phyloP scores from a whole-genome alignment of 2,797 vertebrate genomes.

The Enteromius argenteus region DNA sequence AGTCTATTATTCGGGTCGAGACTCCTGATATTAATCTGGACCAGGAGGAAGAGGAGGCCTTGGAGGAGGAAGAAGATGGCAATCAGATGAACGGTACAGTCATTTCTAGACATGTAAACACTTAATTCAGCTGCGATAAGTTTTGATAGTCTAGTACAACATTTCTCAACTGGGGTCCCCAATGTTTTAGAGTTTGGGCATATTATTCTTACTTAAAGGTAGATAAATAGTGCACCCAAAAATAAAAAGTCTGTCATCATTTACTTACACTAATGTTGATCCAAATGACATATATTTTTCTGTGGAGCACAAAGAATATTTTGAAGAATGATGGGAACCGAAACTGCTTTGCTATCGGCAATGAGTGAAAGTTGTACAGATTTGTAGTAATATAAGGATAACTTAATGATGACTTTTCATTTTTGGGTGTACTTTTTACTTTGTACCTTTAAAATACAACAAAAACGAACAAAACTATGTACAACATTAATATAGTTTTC shows the following conservation, averaged over 20 bases:
- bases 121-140: not conserved
- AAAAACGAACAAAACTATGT: not conserved
- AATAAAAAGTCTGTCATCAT: not conserved
- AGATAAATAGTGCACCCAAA: not conserved
- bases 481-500: not conserved
- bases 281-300: not conserved
- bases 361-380: not conserved
- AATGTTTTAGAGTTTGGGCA: not conserved
- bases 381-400: not conserved
- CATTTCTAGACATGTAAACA: not conserved
- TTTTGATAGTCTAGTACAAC: not conserved
- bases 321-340: not conserved
- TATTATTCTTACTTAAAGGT: not conserved
- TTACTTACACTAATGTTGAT: not conserved
- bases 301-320: not conserved
- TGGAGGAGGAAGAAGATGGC: constrained; percentile 78
- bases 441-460: not conserved
- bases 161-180: no score
- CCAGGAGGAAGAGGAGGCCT: constrained; percentile 88
- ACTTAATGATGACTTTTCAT: not conserved
- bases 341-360: not conserved
- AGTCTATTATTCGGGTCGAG: constrained; percentile 97
- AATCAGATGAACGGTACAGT: constrained; percentile 76
- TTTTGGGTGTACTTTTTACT: not conserved
- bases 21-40: constrained; percentile 97